Conservation (phyloP, 2,113 vertebrate species). For the Mirounga angustirostris region DNA sequence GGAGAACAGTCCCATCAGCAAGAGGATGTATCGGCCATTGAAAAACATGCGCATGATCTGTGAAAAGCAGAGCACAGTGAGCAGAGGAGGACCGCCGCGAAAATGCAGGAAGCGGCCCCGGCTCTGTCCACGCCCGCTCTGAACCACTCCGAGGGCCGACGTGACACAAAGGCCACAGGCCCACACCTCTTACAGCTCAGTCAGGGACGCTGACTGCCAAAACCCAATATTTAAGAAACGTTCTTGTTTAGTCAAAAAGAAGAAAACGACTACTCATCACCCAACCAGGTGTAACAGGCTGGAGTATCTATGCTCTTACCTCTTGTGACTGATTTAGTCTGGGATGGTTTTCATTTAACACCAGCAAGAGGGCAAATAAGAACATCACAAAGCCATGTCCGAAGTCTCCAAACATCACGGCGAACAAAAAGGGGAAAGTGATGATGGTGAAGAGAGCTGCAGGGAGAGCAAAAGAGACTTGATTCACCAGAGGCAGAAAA, state of each 20-base stretch:
- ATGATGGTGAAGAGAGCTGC: conserved; percentile 97
- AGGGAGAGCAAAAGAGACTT: neutral
- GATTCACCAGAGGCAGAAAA: neutral
- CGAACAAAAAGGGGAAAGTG: conserved; percentile 98
- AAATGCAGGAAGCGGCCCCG: accelerated
- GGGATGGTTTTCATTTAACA: conserved; percentile 94
- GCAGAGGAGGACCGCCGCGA: accelerated
- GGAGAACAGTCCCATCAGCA: conserved; percentile 98
- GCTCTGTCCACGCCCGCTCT: accelerated
- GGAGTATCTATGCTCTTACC: conserved; percentile 81
- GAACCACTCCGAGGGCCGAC: accelerated
- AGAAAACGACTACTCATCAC: neutral
- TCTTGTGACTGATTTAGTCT: conserved; percentile 93
- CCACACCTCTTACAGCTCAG: accelerated
- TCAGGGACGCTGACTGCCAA: accelerated
- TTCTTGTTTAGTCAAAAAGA: neutral
- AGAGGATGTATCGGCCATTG: conserved; percentile 96
- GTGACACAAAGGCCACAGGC: neutral
- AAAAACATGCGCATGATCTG: conserved; percentile 97
- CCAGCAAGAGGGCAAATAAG: conserved; percentile 94
- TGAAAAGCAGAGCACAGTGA: accelerated
- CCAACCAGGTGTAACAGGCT: accelerated
- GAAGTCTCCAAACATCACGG: conserved; percentile 98
- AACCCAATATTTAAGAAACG: accelerated
- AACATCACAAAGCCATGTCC: conserved; percentile 96